These are phyloP conservation scores for Cirrhinus mrigala DNA, from an alignment of 2,797 vertebrate species.

Conservation along the genomic window DNA sequence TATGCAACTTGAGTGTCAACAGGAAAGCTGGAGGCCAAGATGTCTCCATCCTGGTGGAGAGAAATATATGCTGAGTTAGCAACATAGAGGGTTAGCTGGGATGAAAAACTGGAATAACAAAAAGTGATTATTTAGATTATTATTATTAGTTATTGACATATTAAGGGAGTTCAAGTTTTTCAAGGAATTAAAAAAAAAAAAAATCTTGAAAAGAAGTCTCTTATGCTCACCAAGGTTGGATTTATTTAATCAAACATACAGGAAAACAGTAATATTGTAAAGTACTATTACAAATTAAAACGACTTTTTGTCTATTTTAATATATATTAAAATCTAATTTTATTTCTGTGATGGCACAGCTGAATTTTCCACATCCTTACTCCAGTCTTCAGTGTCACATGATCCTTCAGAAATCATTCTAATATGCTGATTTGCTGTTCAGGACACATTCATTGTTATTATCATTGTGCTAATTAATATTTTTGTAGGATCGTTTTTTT, in stretches of 20 bases:
- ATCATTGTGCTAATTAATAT: background rate
- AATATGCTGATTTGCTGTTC: background rate
- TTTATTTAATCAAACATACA: background rate
- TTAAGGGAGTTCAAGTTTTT: background rate
- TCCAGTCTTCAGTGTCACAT: background rate
- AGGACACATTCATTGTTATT: background rate
- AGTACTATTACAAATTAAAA: background rate
- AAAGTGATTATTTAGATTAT: background rate
- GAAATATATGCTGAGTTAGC: background rate
- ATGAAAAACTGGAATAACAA: background rate
- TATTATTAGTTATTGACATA: background rate
- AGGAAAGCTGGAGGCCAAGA: conserved; percentile 96
- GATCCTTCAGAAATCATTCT: background rate
- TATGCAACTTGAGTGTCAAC: conserved; percentile 98
- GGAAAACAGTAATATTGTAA: background rate
- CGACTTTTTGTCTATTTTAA: background rate
- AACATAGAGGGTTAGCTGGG: background rate
- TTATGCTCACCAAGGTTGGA: background rate
- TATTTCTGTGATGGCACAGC: background rate
- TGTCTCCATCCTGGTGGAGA: conserved; percentile 92
- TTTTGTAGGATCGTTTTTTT: background rate
- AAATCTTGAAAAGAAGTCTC: background rate
- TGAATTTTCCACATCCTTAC: background rate
- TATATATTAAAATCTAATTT: background rate
- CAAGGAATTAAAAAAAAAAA: too few relatives aligned